Conservation (phyloP, 1,140 invertebrate genomes). For the Cydia strobilella region DNA sequence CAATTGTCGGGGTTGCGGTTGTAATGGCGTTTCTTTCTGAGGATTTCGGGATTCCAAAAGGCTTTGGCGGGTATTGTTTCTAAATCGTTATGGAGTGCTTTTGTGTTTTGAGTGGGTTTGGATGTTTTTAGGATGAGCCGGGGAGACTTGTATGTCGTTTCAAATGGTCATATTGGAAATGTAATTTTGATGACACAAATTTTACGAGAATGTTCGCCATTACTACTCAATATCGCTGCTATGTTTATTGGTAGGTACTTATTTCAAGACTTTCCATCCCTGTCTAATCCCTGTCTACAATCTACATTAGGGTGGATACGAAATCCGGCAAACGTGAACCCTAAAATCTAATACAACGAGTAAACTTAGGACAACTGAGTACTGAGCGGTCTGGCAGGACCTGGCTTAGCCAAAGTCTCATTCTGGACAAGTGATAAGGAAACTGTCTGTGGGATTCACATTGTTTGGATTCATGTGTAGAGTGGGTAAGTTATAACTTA, state of each 20-base stretch:
- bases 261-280: neutral
- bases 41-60: slow-evolving; percentile 23
- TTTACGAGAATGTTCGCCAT: neutral
- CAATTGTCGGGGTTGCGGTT: neutral
- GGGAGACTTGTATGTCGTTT: slow-evolving; percentile 15
- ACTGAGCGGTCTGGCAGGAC: neutral
- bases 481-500: neutral
- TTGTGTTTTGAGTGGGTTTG: slow-evolving; percentile 14
- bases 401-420: slow-evolving; percentile 15
- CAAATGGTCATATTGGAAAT: neutral
- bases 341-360: slow-evolving; percentile 2
- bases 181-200: neutral
- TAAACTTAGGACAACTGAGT: slow-evolving; percentile 3
- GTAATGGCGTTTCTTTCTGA: slow-evolving; percentile 24
- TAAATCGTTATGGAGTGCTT: slow-evolving; percentile 33
- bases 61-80: slow-evolving; percentile 30
- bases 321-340: slow-evolving; percentile 3
- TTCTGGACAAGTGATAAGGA: slow-evolving; percentile 10
- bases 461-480: neutral
- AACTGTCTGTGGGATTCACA: slow-evolving; percentile 2
- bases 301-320: neutral
- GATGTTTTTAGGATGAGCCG: slow-evolving; percentile 20
- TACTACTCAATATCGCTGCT: neutral
- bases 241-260: neutral
- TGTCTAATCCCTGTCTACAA: too few relatives aligned